These are phyloP conservation scores for Chelonus insularis DNA, from an alignment of 1,140 invertebrate genomes.

Conservation along the genomic window DNA sequence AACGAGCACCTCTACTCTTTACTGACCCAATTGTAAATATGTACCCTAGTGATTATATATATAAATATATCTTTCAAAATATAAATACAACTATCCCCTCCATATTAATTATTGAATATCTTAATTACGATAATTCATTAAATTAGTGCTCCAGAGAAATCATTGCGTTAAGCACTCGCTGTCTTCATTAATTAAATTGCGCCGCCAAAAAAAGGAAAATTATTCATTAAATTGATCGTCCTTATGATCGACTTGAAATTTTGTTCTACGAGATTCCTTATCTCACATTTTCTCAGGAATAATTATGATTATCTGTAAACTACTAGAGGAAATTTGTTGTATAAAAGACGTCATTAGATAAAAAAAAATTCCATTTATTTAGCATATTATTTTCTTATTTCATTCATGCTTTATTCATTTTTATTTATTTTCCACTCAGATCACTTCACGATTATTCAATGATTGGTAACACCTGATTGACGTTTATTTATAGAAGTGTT, in stretches of 20 bases:
- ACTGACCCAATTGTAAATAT: constrained; percentile 55
- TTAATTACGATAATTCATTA: constrained; percentile 51
- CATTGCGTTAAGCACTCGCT: constrained; percentile 41
- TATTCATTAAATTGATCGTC: too few species aligned
- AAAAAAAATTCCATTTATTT: not conserved
- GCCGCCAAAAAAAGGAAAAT: not conserved
- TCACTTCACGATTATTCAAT: not conserved
- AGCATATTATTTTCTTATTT: not conserved
- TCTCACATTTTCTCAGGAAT: constrained; percentile 8
- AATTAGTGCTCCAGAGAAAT: constrained; percentile 34
- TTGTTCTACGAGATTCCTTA: constrained; percentile 11
- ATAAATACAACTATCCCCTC: constrained; percentile 48
- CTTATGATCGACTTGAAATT: constrained; percentile 1
- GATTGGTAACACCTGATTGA: too few species aligned
- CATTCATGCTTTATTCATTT: not conserved
- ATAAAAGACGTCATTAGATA: constrained; percentile 45
- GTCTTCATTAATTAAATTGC: constrained; percentile 20
- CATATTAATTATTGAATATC: constrained; percentile 58
- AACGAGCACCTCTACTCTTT: constrained; percentile 48
- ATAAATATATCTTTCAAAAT: constrained; percentile 49
- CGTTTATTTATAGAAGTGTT: too few species aligned
- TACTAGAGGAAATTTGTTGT: too few species aligned
- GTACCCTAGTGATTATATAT: constrained; percentile 57
- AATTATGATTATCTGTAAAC: too few species aligned
- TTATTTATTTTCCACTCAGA: not conserved